These are phyloP conservation scores for Karalla daura DNA, from an alignment of 2,797 vertebrate genomes.

Conservation along the genomic window DNA sequence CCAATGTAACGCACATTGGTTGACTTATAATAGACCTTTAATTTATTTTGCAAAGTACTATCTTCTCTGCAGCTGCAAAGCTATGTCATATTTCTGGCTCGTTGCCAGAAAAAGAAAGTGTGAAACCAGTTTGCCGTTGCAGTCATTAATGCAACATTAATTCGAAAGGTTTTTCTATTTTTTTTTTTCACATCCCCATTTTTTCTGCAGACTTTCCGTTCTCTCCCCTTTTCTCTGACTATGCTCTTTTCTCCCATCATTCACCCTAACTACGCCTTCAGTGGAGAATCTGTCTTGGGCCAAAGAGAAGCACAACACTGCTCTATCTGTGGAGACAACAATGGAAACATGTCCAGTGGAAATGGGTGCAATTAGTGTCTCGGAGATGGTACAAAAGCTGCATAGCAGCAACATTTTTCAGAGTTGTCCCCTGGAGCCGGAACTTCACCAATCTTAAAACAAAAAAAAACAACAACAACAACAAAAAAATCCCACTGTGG, in stretches of 20 bases:
- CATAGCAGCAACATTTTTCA: constrained; percentile 60
- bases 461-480: constrained; percentile 34
- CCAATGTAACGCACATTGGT: background rate
- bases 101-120: constrained; percentile 4
- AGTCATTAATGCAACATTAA: constrained; percentile 10
- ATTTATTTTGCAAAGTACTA: background rate
- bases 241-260: constrained; percentile 35
- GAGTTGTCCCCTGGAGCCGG: constrained; percentile 42
- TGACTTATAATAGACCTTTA: background rate
- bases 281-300: constrained; percentile 47
- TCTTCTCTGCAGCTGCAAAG: background rate
- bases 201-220: background rate
- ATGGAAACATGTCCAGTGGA: constrained; percentile 54
- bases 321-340: constrained; percentile 59
- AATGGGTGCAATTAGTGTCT: constrained; percentile 68
- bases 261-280: constrained; percentile 57
- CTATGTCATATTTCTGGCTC: background rate
- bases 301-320: constrained; percentile 43
- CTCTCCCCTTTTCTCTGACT: background rate
- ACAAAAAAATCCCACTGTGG: constrained; percentile 23
- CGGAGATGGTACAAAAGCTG: constrained; percentile 47
- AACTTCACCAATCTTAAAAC: constrained; percentile 41
- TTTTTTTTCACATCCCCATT: constrained; percentile 3
- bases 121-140: constrained; percentile 1
- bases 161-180: constrained; percentile 10